phyloP scores from a whole-genome alignment of 1,140 invertebrate species.

The Monochamus saltuarius region DNA sequence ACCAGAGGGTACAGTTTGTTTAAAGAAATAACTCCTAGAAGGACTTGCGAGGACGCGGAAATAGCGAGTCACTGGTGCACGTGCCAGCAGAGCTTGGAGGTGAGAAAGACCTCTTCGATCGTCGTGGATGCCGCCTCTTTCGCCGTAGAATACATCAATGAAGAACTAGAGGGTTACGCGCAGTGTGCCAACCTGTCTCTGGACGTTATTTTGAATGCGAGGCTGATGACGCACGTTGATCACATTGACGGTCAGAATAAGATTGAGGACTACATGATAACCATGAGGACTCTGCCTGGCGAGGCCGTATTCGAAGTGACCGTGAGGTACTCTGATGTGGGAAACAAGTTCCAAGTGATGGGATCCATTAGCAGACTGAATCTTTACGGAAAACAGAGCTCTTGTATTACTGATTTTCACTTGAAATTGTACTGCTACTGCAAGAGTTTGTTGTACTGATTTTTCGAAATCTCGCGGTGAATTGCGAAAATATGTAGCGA shows the following conservation, averaged over 20 bases:
- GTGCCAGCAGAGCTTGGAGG: constrained; percentile 65
- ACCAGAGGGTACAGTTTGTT: constrained; percentile 68
- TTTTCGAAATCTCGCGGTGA: neutral
- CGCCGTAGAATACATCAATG: constrained; percentile 65
- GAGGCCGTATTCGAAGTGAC: constrained; percentile 76
- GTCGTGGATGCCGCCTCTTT: constrained; percentile 56
- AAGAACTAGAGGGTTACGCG: constrained; percentile 57
- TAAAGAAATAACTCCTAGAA: constrained; percentile 64
- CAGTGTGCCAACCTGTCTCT: constrained; percentile 62
- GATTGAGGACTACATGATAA: constrained; percentile 65
- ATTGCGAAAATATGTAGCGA: too few species aligned
- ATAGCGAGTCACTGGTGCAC: constrained; percentile 84
- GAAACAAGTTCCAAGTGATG: constrained; percentile 54
- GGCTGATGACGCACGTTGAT: constrained; percentile 54
- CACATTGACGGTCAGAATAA: constrained; percentile 49
- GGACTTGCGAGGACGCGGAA: constrained; percentile 73
- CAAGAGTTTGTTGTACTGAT: constrained; percentile 31
- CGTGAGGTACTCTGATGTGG: constrained; percentile 52
- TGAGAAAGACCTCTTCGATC: constrained; percentile 54
- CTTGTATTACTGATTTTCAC: constrained; percentile 71
- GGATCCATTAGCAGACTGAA: constrained; percentile 79
- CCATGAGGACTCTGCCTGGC: constrained; percentile 67
- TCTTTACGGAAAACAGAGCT: constrained; percentile 76
- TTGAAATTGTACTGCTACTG: constrained; percentile 81
- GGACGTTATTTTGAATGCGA: constrained; percentile 58